A percentile compares a stretch with the other conserved stretches of the same genome.
Evolutionary conservation across 2,113 vertebrate genomes (phyloP).

Genomic region (Marmota flaviventris): DNA sequence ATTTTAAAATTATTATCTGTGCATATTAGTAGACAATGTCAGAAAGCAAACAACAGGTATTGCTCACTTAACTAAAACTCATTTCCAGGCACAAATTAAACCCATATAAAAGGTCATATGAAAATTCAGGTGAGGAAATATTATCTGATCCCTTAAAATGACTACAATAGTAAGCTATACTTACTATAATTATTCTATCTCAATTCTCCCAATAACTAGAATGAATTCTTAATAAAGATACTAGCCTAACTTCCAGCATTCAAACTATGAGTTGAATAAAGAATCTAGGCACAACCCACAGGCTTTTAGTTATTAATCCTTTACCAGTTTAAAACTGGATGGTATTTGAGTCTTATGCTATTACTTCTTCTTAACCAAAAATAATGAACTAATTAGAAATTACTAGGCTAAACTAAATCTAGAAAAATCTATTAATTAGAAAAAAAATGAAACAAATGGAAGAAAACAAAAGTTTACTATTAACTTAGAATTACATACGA

Average conservation of each 20-base stretch:
- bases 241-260: neutral
- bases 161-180: neutral
- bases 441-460: constrained; percentile 44
- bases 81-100: constrained; percentile 66
- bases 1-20: constrained; percentile 45
- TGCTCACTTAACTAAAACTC: constrained; percentile 81
- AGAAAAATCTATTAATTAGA: constrained; percentile 45
- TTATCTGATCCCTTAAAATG: neutral
- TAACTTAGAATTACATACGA: constrained; percentile 44
- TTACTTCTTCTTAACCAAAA: constrained; percentile 44
- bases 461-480: constrained; percentile 55
- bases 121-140: constrained; percentile 52
- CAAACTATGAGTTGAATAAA: constrained; percentile 41
- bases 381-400: constrained; percentile 14
- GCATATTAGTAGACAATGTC: constrained; percentile 45
- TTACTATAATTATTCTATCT: neutral
- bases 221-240: constrained; percentile 1
- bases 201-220: neutral
- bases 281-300: neutral
- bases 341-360: constrained; percentile 24
- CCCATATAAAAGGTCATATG: neutral
- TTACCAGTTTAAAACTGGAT: neutral
- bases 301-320: constrained; percentile 5
- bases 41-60: constrained; percentile 77
- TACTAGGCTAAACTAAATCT: constrained; percentile 53